Evolutionary conservation across 2,888 invertebrate genomes (phyloP), one percentile per base, ranked within the genome.

Genomic region (Pteria penguin): DNA sequence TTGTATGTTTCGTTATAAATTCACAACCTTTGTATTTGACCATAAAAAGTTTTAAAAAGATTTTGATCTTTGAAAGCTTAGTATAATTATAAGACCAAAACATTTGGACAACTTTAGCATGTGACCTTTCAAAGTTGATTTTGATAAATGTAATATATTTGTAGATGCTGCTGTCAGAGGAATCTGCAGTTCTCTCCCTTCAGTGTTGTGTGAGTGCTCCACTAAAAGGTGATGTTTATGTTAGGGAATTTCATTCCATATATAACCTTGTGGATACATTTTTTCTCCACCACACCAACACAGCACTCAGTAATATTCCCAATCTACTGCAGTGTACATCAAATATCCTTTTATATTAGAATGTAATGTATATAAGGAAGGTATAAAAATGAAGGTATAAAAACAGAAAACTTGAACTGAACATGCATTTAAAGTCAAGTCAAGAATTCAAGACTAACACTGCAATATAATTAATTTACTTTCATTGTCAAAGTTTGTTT

Each of bases 331-430:
- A 78, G 54, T 80, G 81, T 74, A 73, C 80, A 24, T 86, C 85
- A 80, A 77, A 85, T 87, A 87, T 87, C 86, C 86, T 87, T 87
- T 79, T 66, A 18, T 18, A 45, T 8, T 61, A 14, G 2, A 54
- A 31, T n/a, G n/a, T n/a, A n/a, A n/a, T n/a, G n/a, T n/a, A n/a
- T n/a, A n/a, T n/a, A n/a, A n/a, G n/a, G n/a, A n/a, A n/a, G n/a
- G n/a, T n/a, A n/a, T n/a, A n/a, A n/a, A n/a, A n/a, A n/a, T n/a
- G n/a, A n/a, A n/a, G n/a, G n/a, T n/a, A n/a, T n/a, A n/a, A n/a
- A n/a, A n/a, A n/a, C n/a, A n/a, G n/a, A n/a, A n/a, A n/a, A n/a
- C n/a, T n/a, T n/a, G n/a, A n/a, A n/a, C n/a, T n/a, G n/a, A n/a
- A n/a, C n/a, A n/a, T n/a, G n/a, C n/a, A n/a, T n/a, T n/a, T n/a